Evolutionary conservation across 2,888 invertebrate species (phyloP), one percentile per base, ranked within the genome.

Genomic region (Trypoxylon attenuatum): DNA sequence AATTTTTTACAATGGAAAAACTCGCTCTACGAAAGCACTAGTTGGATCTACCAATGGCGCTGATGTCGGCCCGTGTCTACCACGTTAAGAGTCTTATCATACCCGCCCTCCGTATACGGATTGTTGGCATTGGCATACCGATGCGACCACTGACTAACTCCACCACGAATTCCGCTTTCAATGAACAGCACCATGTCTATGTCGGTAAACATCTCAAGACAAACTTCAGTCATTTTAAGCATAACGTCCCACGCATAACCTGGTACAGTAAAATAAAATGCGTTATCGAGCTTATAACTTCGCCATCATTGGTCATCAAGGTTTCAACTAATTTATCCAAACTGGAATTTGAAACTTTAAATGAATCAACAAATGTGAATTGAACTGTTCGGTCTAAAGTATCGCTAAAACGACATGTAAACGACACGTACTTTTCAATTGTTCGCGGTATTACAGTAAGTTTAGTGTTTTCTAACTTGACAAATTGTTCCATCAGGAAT

Each of bases 401-500:
- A 13, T 2, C 33, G 4, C n/a, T 8, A 5, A 25, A 4, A 10
- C 13, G 33, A 0, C 13, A 13, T 3, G 33, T 33, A 8, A 33
- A 33, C 4, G 33, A n/a, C n/a, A 33, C 13, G 49, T 81, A 85
- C 51, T 71, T 75, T 19, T 73, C 75, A 43, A 73, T 63, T 47
- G 70, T 74, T 5, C 74, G 18, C 0, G 76, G 76, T 1, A 71
- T 22, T 22, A 81, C 22, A 10, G 53, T 53, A 15, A 76, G 29
- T 5, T 3, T 4, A 6, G 69, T 78, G 2, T 66, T 25, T 19
- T 77, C 71, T n/a, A 54, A 25, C n/a, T 54, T 72, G 16, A 64
- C 68, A 4, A 80, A 47, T 13, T 42, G 41, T 46, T 61, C 69
- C 8, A 81, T 77, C 2, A 78, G 54, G 51, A 80, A 80, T 52